phyloP scores from a whole-genome alignment of 2,113 vertebrate species.

The Percina caprodes region DNA sequence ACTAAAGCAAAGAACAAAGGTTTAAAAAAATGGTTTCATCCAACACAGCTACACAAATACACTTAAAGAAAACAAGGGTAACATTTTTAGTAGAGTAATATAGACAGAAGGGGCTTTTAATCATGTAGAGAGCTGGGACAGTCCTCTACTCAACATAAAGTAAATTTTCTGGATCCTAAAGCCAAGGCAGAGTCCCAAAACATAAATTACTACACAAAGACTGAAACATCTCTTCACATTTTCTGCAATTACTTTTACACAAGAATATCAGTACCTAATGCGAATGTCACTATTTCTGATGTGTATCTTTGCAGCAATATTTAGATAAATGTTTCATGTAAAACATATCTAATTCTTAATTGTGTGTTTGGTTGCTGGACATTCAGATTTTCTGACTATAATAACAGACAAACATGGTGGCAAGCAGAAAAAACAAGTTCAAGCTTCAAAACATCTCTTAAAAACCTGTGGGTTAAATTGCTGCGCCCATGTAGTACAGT shows the following conservation, averaged over 20 bases:
- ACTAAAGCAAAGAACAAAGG: background rate
- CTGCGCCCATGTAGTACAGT: background rate
- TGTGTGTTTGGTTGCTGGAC: background rate
- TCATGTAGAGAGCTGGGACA: background rate
- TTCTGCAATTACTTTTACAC: background rate
- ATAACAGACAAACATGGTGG: background rate
- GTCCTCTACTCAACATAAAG: background rate
- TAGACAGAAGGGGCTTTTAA: background rate
- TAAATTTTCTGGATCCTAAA: background rate
- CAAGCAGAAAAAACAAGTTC: background rate
- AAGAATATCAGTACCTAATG: background rate
- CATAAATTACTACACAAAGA: background rate
- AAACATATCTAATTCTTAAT: background rate
- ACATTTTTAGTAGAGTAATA: background rate
- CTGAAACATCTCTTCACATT: background rate
- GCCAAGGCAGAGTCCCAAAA: background rate
- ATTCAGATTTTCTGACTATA: conserved; percentile 1
- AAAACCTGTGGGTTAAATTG: background rate
- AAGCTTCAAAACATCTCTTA: background rate
- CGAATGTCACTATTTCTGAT: background rate
- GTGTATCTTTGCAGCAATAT: background rate
- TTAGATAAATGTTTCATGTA: background rate
- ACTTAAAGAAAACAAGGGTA: background rate
- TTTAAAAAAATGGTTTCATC: background rate
- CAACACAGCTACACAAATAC: background rate